phyloP scores from a whole-genome alignment of 1,140 invertebrate genomes.

The Tetramorium simillimum region DNA sequence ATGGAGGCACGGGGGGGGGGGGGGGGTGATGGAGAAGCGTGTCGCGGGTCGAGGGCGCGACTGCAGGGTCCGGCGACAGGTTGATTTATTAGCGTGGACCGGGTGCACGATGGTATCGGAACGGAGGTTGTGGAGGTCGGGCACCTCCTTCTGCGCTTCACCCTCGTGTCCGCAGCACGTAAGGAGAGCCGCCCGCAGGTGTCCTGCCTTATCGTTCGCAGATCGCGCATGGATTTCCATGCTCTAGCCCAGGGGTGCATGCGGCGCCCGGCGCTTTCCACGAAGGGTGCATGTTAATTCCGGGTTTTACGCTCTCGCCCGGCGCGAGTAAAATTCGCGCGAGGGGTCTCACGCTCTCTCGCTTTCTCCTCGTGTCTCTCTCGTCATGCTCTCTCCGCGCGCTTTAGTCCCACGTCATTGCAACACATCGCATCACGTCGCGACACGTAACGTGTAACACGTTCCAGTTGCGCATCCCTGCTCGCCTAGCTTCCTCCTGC shows the following conservation, averaged over 20 bases:
- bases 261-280: neutral
- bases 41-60: conserved; percentile 36
- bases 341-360: neutral
- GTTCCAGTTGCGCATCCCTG: conserved; percentile 5
- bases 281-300: neutral
- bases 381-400: neutral
- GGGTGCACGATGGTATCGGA: conserved; percentile 51
- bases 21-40: conserved; percentile 31
- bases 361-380: neutral
- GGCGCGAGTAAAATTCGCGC: neutral
- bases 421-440: neutral
- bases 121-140: conserved; percentile 45
- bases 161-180: conserved; percentile 39
- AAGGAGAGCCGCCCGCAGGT: conserved; percentile 41
- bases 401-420: neutral
- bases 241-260: neutral
- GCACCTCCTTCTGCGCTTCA: conserved; percentile 48
- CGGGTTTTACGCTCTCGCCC: neutral
- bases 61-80: conserved; percentile 28
- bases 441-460: neutral
- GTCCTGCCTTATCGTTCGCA: conserved; percentile 44
- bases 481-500: neutral
- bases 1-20: neutral
- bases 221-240: conserved; percentile 45
- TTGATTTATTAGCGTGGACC: conserved; percentile 59